Percentiles rank a stretch among this genome's conserved stretches.
Conservation (phyloP, 2,113 vertebrate genomes). For the Cyprinus carpio region DNA sequence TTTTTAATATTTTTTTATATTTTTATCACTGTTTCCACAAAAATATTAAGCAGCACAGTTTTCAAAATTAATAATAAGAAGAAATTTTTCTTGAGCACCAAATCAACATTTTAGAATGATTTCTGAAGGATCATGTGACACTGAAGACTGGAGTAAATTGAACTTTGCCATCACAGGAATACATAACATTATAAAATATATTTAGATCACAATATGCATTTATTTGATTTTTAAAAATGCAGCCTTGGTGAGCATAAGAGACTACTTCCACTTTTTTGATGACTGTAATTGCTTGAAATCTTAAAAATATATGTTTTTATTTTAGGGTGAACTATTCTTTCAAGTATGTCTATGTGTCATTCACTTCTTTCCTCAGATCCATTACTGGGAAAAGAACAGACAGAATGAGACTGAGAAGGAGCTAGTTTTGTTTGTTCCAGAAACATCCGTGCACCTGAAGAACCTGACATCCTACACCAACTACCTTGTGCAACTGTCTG, state of each 20-base stretch:
- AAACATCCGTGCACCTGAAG: constrained; percentile 81
- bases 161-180: background rate
- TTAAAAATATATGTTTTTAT: background rate
- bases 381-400: constrained; percentile 87
- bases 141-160: background rate
- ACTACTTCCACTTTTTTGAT: background rate
- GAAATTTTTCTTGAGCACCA: background rate
- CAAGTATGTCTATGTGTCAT: background rate
- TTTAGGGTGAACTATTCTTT: background rate
- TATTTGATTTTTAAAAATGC: no score
- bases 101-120: background rate
- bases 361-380: constrained; percentile 74
- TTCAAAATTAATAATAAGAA: no score
- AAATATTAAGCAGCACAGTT: background rate
- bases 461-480: constrained; percentile 90
- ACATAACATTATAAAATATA: background rate
- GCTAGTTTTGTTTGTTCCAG: constrained; percentile 88
- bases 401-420: constrained; percentile 88
- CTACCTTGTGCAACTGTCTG: constrained; percentile 85
- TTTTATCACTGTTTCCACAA: background rate
- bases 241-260: background rate
- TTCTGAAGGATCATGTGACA: no score
- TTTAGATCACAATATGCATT: no score
- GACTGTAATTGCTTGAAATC: background rate
- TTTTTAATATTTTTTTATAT: background rate